A percentile compares a stretch with the other conserved stretches of the same genome.
phyloP scores from a whole-genome alignment of 2,888 invertebrate species.

The Macrosoma leucophasiata region DNA sequence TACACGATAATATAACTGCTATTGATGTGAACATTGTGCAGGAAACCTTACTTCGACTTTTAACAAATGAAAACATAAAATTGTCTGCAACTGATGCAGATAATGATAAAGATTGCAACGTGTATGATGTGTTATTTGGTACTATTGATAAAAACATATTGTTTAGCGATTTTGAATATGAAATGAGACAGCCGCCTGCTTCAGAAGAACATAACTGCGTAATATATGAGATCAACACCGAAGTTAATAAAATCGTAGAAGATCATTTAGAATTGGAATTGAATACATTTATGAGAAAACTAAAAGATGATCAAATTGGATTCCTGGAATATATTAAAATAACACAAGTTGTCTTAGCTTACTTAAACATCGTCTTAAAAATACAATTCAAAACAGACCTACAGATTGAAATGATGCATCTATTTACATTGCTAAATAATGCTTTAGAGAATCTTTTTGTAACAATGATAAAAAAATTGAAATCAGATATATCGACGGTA shows the following conservation, averaged over 20 bases:
- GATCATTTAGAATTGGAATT: conserved; percentile 34
- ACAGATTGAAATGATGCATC: conserved; percentile 24
- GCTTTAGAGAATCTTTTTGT: conserved; percentile 36
- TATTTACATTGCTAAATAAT: conserved; percentile 33
- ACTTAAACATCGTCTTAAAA: conserved; percentile 40
- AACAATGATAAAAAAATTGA: conserved; percentile 33
- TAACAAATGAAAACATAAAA: conserved; percentile 49
- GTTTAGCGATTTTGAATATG: conserved; percentile 53
- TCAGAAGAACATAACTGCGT: conserved; percentile 8
- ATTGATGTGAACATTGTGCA: conserved; percentile 29
- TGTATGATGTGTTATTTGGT: conserved; percentile 44
- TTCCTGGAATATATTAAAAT: conserved; percentile 35
- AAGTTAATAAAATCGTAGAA: conserved; percentile 34
- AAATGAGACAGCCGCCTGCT: conserved; percentile 21
- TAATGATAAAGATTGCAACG: conserved; percentile 22
- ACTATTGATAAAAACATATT: conserved; percentile 48
- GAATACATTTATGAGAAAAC: conserved; percentile 19
- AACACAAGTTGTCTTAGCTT: conserved; percentile 35
- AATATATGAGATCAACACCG: conserved; percentile 28
- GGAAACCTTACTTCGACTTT: conserved; percentile 43
- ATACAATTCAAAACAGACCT: conserved; percentile 34
- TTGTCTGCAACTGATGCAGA: neutral
- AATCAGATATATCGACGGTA: conserved; percentile 33
- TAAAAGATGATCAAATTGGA: conserved; percentile 28
- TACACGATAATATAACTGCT: conserved; percentile 33